Conservation (phyloP, 2,113 vertebrate genomes). For the Antechinus flavipes region DNA sequence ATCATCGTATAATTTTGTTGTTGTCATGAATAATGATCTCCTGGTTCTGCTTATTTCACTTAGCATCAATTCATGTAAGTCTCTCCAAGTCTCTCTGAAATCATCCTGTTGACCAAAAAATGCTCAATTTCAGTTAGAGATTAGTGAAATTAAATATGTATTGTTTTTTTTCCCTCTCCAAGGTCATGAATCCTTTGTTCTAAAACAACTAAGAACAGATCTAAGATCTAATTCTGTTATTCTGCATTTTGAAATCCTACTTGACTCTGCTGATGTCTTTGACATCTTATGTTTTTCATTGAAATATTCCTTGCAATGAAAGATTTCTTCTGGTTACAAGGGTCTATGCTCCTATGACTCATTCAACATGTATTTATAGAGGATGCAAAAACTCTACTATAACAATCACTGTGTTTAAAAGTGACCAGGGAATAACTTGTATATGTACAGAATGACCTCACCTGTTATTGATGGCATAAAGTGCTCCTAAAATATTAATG, state of each 20-base stretch:
- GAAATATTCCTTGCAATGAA: not conserved
- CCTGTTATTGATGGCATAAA: slow-evolving; percentile 6
- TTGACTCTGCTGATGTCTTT: not conserved
- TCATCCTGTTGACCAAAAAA: not conserved
- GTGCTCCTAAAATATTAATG: not conserved
- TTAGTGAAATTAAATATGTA: not conserved
- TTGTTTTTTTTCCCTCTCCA: not conserved
- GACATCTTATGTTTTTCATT: not conserved
- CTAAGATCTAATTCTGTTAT: not conserved
- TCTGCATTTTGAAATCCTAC: not conserved
- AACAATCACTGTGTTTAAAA: not conserved
- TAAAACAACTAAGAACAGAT: not conserved
- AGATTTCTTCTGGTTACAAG: not conserved
- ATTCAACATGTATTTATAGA: not conserved
- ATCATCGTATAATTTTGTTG: no score
- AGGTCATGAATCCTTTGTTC: not conserved
- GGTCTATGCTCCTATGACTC: not conserved
- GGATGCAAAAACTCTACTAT: not conserved
- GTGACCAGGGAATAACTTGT: not conserved
- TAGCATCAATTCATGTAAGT: no score
- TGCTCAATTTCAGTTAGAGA: not conserved
- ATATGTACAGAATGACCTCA: not conserved
- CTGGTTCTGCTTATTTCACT: no score
- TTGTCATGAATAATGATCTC: no score
- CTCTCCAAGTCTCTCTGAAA: no score